phyloP scores from a whole-genome alignment of 2,797 vertebrate genomes.

The Leptoclinus maculatus region DNA sequence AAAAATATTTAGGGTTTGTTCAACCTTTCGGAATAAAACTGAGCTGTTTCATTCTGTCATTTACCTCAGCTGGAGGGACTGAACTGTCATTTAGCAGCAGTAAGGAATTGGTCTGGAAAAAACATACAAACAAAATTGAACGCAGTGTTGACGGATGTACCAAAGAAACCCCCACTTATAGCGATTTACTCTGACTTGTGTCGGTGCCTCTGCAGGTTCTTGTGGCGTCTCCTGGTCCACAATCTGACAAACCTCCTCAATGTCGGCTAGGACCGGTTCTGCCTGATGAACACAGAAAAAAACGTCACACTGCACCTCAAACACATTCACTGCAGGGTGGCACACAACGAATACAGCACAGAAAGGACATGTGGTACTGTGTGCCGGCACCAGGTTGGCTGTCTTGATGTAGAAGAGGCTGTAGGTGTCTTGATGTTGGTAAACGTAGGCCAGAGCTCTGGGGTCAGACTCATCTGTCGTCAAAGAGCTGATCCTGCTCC shows the following conservation, averaged over 20 bases:
- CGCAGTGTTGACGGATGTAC: rapidly evolving
- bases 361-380: not conserved
- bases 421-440: conserved; percentile 56
- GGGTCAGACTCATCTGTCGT: conserved; percentile 73
- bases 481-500: conserved; percentile 69
- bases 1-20: not conserved
- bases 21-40: not conserved
- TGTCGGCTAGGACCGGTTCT: conserved; percentile 72
- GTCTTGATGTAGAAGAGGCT: conserved; percentile 78
- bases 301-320: not conserved
- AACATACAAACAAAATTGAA: not conserved
- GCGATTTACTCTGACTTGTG: conserved; percentile 44
- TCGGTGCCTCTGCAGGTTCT: conserved; percentile 14
- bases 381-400: conserved; percentile 65
- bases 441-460: conserved; percentile 79
- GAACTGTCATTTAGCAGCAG: conserved; percentile 54
- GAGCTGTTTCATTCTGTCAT: not conserved
- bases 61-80: conserved; percentile 48
- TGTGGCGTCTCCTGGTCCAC: conserved; percentile 24
- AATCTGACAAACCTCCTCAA: conserved; percentile 62
- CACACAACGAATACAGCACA: not conserved
- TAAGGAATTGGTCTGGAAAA: conserved; percentile 51
- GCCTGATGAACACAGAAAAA: conserved; percentile 63
- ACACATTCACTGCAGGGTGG: not conserved
- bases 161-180: not conserved